A percentile compares a stretch with the other conserved stretches of the same genome.
These are phyloP conservation scores for Meriones unguiculatus DNA, from an alignment of 2,113 vertebrate genomes.

Conservation along the genomic window DNA sequence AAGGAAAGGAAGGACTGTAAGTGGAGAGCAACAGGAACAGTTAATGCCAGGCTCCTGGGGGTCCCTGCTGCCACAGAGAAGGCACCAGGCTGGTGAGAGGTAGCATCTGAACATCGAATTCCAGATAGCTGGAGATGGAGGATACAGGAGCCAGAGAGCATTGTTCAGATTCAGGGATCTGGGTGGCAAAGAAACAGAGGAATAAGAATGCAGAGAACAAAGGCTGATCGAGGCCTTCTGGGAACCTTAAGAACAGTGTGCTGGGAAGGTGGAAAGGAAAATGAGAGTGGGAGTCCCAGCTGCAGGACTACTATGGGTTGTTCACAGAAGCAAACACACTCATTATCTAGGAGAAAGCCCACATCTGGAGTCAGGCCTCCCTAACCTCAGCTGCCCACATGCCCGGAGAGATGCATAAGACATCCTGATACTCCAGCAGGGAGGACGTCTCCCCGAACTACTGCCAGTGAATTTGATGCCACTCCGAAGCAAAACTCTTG, in stretches of 20 bases:
- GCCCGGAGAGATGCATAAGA: neutral
- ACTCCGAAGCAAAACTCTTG: neutral
- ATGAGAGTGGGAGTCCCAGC: neutral
- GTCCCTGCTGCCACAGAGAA: neutral
- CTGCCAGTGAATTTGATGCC: neutral
- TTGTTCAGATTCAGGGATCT: neutral
- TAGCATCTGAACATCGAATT: neutral
- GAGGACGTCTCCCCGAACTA: neutral
- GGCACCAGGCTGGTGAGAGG: no score
- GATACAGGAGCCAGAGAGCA: neutral
- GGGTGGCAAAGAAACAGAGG: neutral
- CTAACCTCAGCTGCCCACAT: neutral
- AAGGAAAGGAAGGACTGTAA: neutral
- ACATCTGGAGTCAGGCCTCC: no score
- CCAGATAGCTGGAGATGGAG: neutral
- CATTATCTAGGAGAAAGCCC: neutral
- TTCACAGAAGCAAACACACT: neutral
- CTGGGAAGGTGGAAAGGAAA: neutral
- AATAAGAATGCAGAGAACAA: neutral
- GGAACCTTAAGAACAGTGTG: neutral
- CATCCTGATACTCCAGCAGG: neutral
- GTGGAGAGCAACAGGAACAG: neutral
- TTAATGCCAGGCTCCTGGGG: neutral
- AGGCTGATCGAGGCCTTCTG: neutral
- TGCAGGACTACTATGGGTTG: rapidly evolving